Base-by-base conservation (phyloP, 1,140 invertebrate species). In the Tribolium castaneum region DNA sequence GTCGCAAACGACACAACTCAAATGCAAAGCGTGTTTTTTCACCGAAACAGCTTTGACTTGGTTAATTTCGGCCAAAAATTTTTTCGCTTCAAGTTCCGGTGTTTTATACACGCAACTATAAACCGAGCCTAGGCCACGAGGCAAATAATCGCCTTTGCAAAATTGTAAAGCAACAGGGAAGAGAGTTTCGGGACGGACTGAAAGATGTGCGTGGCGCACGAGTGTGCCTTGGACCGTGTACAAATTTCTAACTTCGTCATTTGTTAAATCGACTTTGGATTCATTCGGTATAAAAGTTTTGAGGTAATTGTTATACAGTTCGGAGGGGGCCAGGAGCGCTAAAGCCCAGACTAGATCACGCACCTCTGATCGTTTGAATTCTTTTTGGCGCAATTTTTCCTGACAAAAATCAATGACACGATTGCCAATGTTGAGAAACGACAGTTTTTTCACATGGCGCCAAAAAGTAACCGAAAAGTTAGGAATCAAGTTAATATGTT, bases 91-190 rank as follows among this genome's bases (percentile, higher is more conserved):
- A 12, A 52, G 25, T 25, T 73, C 71, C 1, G 71, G 19, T 5
- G 52, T 10, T 35, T 54, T 25, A 54, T 54, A 73, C 3, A 73
- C 19, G 35, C 71, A 73, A 52, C 45, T 51, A 19, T 73, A 73
- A 10, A 73, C 22, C 1, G 71, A 50, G 6, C 5, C 16, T 16
- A 73, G 45, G 2, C 3, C 13, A 3, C 5, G 6, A 22, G 19
- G 10, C 19, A 73, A 73, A 54, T 73, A 52, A 73, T 73, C 71
- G 34, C 49, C 49, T 14, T 34, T 13, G 13, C 49, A 52, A 19
- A 73, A 73, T 12, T 73, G 2, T 12, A 73, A 52, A 10, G 50
- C 19, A 1, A 72, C 10, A 12, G 70, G 70, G 13, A 70, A 35
- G 2, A 70, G 30, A 6, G n/a, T 3, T 35, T 35, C 25, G 62